Evolutionary conservation across 1,140 invertebrate genomes (phyloP).

Genomic region (Theocolax elegans): DNA sequence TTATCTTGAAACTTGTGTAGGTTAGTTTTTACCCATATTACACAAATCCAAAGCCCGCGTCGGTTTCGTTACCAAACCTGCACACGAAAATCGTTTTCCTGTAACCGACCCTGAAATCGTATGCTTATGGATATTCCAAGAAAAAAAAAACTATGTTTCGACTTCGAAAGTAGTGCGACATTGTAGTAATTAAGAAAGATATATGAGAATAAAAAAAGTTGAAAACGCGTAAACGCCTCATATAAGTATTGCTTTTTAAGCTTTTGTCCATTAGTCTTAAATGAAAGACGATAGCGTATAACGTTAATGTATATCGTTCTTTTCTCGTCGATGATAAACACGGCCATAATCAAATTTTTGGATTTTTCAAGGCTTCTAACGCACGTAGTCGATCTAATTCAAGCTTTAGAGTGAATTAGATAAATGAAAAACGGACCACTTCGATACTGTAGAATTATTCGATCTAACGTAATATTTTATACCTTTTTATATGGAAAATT

Average conservation of each 20-base stretch:
- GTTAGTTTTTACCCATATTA: slow-evolving; percentile 6
- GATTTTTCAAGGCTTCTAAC: slow-evolving; percentile 1
- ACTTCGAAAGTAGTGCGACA: not conserved
- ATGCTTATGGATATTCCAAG: slow-evolving; percentile 1
- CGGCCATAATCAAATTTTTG: not conserved
- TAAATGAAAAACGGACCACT: slow-evolving; percentile 23
- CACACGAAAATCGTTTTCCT: not conserved
- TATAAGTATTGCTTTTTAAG: slow-evolving; percentile 24
- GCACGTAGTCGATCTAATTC: not conserved
- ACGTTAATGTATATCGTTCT: not conserved
- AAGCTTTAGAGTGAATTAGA: slow-evolving; percentile 13
- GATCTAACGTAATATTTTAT: slow-evolving; percentile 32
- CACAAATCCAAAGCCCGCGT: slow-evolving; percentile 8
- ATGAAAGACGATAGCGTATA: slow-evolving; percentile 11
- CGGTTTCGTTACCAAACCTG: not conserved
- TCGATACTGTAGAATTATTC: slow-evolving; percentile 41
- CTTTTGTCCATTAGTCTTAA: slow-evolving; percentile 39
- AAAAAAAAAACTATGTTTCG: slow-evolving; percentile 18
- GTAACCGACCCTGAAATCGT: not conserved
- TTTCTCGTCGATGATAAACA: not conserved
- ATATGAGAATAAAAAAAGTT: slow-evolving; percentile 10
- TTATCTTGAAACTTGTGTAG: slow-evolving; percentile 1
- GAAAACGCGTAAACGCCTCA: slow-evolving; percentile 12
- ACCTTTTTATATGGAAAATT: slow-evolving; percentile 33
- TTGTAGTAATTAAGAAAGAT: not conserved